Percentiles rank a stretch among this genome's conserved stretches.
Conservation (phyloP, 2,888 invertebrate species). For the Parochlus steinenii region DNA sequence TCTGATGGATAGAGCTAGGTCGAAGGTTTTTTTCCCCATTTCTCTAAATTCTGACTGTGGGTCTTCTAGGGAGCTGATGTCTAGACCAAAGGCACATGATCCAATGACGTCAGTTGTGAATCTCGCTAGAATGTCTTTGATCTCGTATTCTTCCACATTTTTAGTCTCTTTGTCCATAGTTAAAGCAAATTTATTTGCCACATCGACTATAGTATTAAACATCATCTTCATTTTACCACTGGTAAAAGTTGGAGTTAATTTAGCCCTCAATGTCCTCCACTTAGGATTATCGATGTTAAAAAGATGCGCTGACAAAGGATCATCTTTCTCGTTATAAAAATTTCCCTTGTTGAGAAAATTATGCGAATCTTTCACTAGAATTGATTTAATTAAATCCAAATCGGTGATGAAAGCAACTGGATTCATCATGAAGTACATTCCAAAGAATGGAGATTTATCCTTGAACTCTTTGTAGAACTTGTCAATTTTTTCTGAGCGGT, state of each 20-base stretch:
- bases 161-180: not conserved
- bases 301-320: conserved; percentile 18
- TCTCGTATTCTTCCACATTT: conserved; percentile 16
- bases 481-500: too few species aligned
- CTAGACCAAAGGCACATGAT: conserved; percentile 32
- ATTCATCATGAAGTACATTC: conserved; percentile 1
- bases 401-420: conserved; percentile 17
- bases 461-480: too few species aligned
- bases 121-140: conserved; percentile 22
- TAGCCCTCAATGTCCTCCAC: conserved; percentile 14
- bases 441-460: not conserved
- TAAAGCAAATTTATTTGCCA: not conserved
- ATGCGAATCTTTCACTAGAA: conserved; percentile 19
- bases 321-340: conserved; percentile 16
- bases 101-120: conserved; percentile 35
- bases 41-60: conserved; percentile 26
- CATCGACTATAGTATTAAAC: conserved; percentile 13
- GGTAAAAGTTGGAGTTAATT: conserved; percentile 15
- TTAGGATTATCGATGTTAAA: conserved; percentile 15
- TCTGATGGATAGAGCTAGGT: not conserved
- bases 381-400: conserved; percentile 17
- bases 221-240: conserved; percentile 20
- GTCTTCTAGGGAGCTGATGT: conserved; percentile 29
- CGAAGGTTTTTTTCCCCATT: conserved; percentile 20
- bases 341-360: conserved; percentile 18